Conservation (phyloP, 1,140 invertebrate genomes). For the Charaxes varanes region DNA sequence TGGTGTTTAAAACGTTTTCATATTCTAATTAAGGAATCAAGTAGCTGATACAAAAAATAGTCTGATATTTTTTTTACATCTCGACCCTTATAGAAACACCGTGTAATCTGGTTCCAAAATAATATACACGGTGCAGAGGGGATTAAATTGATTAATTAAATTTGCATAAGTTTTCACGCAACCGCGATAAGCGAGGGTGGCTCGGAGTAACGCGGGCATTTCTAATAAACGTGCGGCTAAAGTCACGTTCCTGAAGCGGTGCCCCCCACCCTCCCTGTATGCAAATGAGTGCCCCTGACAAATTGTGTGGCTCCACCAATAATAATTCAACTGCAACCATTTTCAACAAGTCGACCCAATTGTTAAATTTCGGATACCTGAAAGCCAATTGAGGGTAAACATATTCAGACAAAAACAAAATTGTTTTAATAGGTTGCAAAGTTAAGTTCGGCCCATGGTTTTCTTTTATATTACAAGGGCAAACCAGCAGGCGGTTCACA, state of each 20-base stretch:
- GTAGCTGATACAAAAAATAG: no score
- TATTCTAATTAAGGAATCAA: no score
- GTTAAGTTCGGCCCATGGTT: no score
- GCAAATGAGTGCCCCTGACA: conserved; percentile 55
- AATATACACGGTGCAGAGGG: conserved; percentile 35
- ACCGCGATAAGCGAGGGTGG: conserved; percentile 49
- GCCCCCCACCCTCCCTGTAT: conserved; percentile 32
- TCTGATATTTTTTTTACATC: no score
- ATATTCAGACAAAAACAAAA: no score
- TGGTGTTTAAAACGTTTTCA: no score
- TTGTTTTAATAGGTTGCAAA: no score
- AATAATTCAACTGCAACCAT: conserved; percentile 47
- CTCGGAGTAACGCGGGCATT: conserved; percentile 32
- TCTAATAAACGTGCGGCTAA: conserved; percentile 53
- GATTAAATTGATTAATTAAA: conserved; percentile 68
- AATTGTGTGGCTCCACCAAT: conserved; percentile 54
- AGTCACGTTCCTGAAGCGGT: conserved; percentile 50
- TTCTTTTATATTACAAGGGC: no score
- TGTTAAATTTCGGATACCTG: conserved; percentile 14
- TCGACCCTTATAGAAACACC: no score
- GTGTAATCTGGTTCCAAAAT: conserved; percentile 19
- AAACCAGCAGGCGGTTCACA: no score
- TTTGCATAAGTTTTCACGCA: conserved; percentile 67
- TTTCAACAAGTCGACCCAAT: conserved; percentile 23
- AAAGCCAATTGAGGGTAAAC: no score